Conservation (phyloP, 2,113 vertebrate genomes). For the Tachycineta bicolor region DNA sequence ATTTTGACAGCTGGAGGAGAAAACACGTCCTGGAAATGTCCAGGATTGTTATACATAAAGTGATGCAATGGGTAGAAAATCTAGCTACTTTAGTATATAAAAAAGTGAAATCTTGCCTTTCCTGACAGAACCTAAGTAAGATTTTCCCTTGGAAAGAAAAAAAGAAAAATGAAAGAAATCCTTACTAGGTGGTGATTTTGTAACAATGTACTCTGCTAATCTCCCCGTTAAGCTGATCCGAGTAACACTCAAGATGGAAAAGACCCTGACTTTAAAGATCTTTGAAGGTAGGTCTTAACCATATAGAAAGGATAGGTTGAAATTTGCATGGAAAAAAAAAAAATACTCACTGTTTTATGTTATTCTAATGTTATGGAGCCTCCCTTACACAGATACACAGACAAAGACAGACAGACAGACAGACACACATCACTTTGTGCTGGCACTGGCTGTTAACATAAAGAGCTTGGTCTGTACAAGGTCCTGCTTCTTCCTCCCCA, state of each 20-base stretch:
- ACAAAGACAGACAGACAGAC: background rate
- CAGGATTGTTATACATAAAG: constrained; percentile 31
- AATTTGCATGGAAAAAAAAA: background rate
- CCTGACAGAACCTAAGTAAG: background rate
- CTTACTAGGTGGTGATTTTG: background rate
- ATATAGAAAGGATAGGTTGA: background rate
- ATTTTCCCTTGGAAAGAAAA: background rate
- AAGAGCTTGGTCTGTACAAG: background rate
- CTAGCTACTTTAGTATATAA: background rate
- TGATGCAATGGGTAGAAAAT: constrained; percentile 14
- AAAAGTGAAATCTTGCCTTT: background rate
- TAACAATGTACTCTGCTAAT: background rate
- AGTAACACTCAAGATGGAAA: background rate
- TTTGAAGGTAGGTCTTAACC: background rate
- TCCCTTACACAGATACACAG: background rate
- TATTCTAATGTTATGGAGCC: background rate
- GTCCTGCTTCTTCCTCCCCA: background rate
- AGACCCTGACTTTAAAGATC: background rate
- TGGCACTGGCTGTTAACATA: background rate
- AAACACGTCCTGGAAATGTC: constrained; percentile 35
- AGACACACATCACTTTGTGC: background rate
- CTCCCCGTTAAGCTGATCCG: background rate
- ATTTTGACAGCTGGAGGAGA: constrained; percentile 44
- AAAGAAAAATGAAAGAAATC: background rate
- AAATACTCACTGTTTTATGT: background rate